A percentile compares a stretch with the other conserved stretches of the same genome.
These are phyloP conservation scores for Delia radicum DNA, from an alignment of 1,140 invertebrate genomes.

Conservation along the genomic window DNA sequence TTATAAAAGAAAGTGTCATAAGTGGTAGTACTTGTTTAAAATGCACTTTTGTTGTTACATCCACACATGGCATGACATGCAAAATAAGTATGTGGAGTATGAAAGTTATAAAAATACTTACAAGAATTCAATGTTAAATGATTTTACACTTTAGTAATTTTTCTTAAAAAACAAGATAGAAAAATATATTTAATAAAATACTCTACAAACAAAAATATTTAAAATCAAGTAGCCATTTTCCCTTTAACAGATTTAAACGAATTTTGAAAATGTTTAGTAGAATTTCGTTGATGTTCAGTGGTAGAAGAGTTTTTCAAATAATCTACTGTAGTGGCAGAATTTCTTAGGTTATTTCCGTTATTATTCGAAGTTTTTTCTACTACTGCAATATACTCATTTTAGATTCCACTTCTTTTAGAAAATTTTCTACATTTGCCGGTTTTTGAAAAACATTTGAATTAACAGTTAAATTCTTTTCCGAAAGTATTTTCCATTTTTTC, in stretches of 20 bases:
- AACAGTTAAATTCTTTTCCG: background rate
- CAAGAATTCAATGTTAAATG: background rate
- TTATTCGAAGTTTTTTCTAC: no score
- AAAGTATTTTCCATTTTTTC: constrained; percentile 28
- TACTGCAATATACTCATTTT: constrained; percentile 14
- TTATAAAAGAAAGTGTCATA: background rate
- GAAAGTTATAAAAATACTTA: no score
- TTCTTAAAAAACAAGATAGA: no score
- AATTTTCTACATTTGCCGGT: constrained; percentile 26
- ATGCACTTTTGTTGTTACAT: background rate
- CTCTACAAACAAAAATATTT: no score
- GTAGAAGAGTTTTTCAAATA: no score
- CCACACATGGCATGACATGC: background rate
- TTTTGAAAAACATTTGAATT: constrained; percentile 21
- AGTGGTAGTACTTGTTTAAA: background rate
- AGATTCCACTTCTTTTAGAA: constrained; percentile 26
- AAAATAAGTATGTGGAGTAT: background rate
- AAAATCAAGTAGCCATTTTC: no score
- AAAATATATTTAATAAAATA: no score
- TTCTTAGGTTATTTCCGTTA: no score
- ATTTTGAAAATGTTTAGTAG: no score
- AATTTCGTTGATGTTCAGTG: no score
- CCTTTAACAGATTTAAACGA: no score
- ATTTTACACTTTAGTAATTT: background rate
- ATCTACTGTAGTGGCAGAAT: no score